Evolutionary conservation across 2,113 vertebrate species (phyloP).

Genomic region (Prionailurus bengalensis): DNA sequence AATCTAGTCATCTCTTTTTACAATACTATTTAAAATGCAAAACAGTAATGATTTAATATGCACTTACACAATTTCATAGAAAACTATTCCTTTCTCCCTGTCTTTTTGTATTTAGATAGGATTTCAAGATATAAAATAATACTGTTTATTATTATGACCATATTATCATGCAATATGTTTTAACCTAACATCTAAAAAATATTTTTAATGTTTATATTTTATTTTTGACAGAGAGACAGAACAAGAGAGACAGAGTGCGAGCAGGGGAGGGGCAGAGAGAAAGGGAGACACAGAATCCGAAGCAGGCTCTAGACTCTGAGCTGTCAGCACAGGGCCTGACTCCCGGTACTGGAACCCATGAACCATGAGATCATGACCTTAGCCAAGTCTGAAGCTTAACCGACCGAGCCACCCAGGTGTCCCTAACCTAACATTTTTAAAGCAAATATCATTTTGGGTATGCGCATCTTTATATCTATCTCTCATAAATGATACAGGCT

Average conservation of each 20-base stretch:
- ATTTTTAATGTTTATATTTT: too few relatives aligned
- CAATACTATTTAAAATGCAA: neutral
- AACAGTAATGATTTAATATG: neutral
- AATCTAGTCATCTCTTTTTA: neutral
- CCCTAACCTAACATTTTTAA: neutral
- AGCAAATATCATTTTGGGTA: neutral
- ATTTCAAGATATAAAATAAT: neutral
- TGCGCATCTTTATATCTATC: neutral
- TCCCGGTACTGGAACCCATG: too few relatives aligned
- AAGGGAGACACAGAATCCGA: too few relatives aligned
- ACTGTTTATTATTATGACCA: neutral
- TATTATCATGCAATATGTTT: neutral
- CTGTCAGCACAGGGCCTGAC: too few relatives aligned
- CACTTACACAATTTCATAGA: neutral
- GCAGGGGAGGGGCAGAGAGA: too few relatives aligned
- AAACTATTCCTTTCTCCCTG: neutral
- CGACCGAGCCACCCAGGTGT: too few relatives aligned
- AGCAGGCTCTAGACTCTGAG: too few relatives aligned
- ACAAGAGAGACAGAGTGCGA: too few relatives aligned
- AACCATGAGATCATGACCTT: too few relatives aligned
- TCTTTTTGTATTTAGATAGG: neutral
- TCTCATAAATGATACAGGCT: neutral
- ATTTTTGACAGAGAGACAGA: too few relatives aligned
- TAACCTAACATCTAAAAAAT: neutral
- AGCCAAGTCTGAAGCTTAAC: too few relatives aligned